Base-by-base conservation (phyloP, 2,113 vertebrate genomes). In the Corvus moneduloides region DNA sequence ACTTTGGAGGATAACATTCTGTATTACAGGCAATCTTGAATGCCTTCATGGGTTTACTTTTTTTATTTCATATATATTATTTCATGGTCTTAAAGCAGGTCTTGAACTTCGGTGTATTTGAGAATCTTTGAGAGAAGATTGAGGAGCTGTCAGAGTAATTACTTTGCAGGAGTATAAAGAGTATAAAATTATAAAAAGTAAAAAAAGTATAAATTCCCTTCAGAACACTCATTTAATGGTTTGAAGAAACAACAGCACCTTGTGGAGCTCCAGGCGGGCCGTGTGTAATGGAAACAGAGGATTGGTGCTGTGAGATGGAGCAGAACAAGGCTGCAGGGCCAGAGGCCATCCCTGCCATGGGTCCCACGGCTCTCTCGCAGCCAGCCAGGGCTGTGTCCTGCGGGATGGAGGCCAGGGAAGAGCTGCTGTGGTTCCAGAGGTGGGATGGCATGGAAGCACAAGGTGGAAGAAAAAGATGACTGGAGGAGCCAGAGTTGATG, bases 381-480 rank as follows among this genome's bases (percentile, higher is more conserved):
- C 19, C 55, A 69, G 66, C 48, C 28, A 23, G 37, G 41, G 16
- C 26, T 77, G 48, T 35, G 48, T 18, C 26, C 63, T 0, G 0
- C 0, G 2, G 43, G 16, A 41, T 0, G 0, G 32, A 35, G 35
- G 28, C 35, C 54, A n/a, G n/a, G 55, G 63, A 30, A 58, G 48
- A 77, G 63, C 33, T 58, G 37, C 54, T 67, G n/a, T 37, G 17
- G 7, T 73, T 44, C 66, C 19, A 69, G 35, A 44, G 33, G 6
- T n/a, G 64, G n/a, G 18, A 43, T 32, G 54, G 44, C 18, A 18
- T 62, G 17, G 52, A 9, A 77, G 18, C 27, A 14, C 1, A 3
- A 27, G 41, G 33, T n/a, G 23, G 26, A 67, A 44, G 30, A 55
- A 16, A 67, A 52, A 16, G 41, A 23, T 37, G 20, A 28, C 28